phyloP scores from a whole-genome alignment of 30 jellyfish, hydroid and myxozoan species.

The Phacellophora camtschatica region DNA sequence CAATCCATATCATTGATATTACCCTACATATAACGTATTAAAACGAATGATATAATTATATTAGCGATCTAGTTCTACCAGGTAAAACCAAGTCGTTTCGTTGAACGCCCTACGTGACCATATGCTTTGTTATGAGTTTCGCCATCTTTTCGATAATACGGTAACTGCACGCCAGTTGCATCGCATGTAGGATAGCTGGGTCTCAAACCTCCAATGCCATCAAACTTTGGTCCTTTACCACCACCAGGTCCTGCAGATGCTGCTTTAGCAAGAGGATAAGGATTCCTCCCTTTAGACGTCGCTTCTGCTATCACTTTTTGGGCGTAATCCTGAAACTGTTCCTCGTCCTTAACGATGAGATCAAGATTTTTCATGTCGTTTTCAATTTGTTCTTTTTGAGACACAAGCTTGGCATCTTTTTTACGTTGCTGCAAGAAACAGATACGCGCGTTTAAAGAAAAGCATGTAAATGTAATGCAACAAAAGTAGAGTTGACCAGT shows the following conservation, averaged over 20 bases:
- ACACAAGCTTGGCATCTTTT: slow-evolving; percentile 3
- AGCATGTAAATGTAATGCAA: too few relatives aligned
- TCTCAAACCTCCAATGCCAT: slow-evolving; percentile 91
- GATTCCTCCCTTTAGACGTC: slow-evolving; percentile 64
- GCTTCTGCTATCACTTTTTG: slow-evolving; percentile 81
- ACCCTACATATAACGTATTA: too few relatives aligned
- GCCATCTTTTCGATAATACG: slow-evolving; percentile 84
- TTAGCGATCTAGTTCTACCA: slow-evolving; percentile 56
- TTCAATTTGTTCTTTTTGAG: slow-evolving; percentile 60
- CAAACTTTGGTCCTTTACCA: slow-evolving; percentile 96
- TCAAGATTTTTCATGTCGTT: slow-evolving; percentile 64
- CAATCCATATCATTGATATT: too few relatives aligned
- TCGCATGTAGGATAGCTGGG: slow-evolving; percentile 95
- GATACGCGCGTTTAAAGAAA: too few relatives aligned
- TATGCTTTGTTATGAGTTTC: slow-evolving; percentile 53
- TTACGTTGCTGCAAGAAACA: slow-evolving; percentile 66
- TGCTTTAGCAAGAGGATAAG: slow-evolving; percentile 81
- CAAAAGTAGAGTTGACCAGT: too few relatives aligned
- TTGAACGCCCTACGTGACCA: slow-evolving; percentile 97
- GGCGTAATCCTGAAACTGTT: slow-evolving; percentile 87
- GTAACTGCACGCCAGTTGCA: slow-evolving; percentile 95
- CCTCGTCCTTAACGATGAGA: slow-evolving; percentile 80
- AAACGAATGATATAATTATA: too few relatives aligned
- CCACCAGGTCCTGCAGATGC: slow-evolving; percentile 98
- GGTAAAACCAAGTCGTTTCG: slow-evolving; percentile 90